Percentiles rank a stretch among this genome's conserved stretches.
These are phyloP conservation scores for Drosophila recens DNA, from an alignment of 2,888 invertebrate genomes.

Conservation along the genomic window DNA sequence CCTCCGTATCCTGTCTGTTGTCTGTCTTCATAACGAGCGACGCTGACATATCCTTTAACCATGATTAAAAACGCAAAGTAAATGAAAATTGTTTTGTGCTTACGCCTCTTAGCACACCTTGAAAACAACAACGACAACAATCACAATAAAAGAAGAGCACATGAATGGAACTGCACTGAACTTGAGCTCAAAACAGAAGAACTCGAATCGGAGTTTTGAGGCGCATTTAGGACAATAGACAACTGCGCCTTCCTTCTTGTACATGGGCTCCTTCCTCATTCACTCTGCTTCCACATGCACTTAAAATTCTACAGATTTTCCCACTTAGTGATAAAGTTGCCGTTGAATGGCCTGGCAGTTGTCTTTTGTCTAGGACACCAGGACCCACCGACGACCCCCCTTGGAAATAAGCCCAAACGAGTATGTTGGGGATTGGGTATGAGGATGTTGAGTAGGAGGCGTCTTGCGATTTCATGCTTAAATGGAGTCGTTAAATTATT, in stretches of 20 bases:
- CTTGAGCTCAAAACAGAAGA: slow-evolving; percentile 51
- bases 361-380: slow-evolving; percentile 62
- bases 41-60: slow-evolving; percentile 79
- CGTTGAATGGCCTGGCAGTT: slow-evolving; percentile 63
- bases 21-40: slow-evolving; percentile 58
- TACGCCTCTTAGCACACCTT: slow-evolving; percentile 81
- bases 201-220: slow-evolving; percentile 37
- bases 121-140: slow-evolving; percentile 60
- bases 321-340: slow-evolving; percentile 79
- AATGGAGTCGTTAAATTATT: slow-evolving; percentile 82
- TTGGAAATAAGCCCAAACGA: slow-evolving; percentile 60
- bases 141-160: slow-evolving; percentile 15
- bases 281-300: slow-evolving; percentile 53
- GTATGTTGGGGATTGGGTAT: slow-evolving; percentile 2
- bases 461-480: slow-evolving; percentile 79
- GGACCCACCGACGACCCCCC: not conserved
- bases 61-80: slow-evolving; percentile 79
- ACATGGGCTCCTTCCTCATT: slow-evolving; percentile 26
- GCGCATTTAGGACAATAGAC: slow-evolving; percentile 47
- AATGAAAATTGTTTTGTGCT: slow-evolving; percentile 81
- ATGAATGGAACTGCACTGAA: slow-evolving; percentile 43
- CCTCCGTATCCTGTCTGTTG: slow-evolving; percentile 36
- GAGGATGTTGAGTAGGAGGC: slow-evolving; percentile 7
- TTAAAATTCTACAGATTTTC: slow-evolving; percentile 81
- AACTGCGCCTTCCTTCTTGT: slow-evolving; percentile 26